Evolutionary conservation across 1,140 invertebrate genomes (phyloP).

Genomic region (Eulimnadia texana): DNA sequence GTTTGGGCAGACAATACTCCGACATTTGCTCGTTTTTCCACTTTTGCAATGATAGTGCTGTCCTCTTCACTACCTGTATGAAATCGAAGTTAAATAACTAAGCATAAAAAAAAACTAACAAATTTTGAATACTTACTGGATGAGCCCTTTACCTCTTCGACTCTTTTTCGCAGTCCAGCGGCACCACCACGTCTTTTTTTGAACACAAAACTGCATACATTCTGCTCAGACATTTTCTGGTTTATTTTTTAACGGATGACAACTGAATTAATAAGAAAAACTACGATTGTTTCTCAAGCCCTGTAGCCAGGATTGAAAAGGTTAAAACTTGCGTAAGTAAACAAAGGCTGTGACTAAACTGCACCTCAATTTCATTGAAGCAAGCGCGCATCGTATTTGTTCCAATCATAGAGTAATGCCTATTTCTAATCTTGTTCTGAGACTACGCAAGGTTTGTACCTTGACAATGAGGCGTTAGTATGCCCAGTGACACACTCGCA

Average conservation of each 20-base stretch:
- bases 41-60: slow-evolving; percentile 30
- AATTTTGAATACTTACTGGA: slow-evolving; percentile 9
- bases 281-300: too few relatives aligned
- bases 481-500: too few relatives aligned
- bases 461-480: too few relatives aligned
- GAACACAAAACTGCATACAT: slow-evolving; percentile 21
- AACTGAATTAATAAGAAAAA: too few relatives aligned
- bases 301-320: too few relatives aligned
- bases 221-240: not conserved
- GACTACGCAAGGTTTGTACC: too few relatives aligned
- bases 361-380: too few relatives aligned
- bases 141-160: slow-evolving; percentile 12
- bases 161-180: slow-evolving; percentile 18
- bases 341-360: not conserved
- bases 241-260: not conserved
- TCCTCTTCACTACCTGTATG: slow-evolving; percentile 24
- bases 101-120: slow-evolving; percentile 3
- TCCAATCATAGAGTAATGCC: too few relatives aligned
- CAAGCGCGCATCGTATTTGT: too few relatives aligned
- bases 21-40: slow-evolving; percentile 23
- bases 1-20: slow-evolving; percentile 31
- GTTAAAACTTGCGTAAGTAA: too few relatives aligned
- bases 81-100: slow-evolving; percentile 4
- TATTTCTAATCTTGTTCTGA: too few relatives aligned
- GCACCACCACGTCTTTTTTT: slow-evolving; percentile 19